These are phyloP conservation scores for Perca fluviatilis DNA, from an alignment of 2,113 vertebrate species.

Conservation along the genomic window DNA sequence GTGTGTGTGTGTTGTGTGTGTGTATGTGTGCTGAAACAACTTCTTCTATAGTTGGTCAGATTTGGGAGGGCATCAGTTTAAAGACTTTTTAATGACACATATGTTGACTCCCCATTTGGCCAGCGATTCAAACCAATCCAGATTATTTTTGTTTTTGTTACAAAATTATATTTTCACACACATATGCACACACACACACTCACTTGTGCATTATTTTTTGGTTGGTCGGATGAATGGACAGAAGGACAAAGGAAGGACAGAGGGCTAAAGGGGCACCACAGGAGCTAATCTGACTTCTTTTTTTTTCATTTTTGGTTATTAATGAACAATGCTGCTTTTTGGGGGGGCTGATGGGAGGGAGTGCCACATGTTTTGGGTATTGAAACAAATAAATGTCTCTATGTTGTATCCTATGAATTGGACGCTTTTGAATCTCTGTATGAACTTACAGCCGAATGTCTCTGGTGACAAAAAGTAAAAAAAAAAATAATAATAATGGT, in stretches of 20 bases:
- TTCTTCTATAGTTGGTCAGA: not conserved
- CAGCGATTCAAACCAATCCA: constrained; percentile 37
- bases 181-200: constrained; percentile 11
- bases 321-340: constrained; percentile 80
- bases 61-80: constrained; percentile 8
- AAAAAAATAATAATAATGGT: constrained; percentile 37
- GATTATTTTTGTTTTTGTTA: constrained; percentile 63
- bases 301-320: constrained; percentile 51
- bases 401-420: constrained; percentile 78
- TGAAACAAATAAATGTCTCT: constrained; percentile 79
- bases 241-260: constrained; percentile 22
- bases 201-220: constrained; percentile 61
- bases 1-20: constrained; percentile 10
- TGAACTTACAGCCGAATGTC: constrained; percentile 78
- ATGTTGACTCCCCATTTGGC: constrained; percentile 32
- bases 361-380: constrained; percentile 56
- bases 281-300: constrained; percentile 53
- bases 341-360: constrained; percentile 52
- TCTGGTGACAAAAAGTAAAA: constrained; percentile 63
- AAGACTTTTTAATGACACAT: not conserved
- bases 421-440: constrained; percentile 78
- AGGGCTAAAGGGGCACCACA: not conserved
- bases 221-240: constrained; percentile 1
- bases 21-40: not conserved
- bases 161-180: constrained; percentile 58